These are phyloP conservation scores for Rostratula benghalensis DNA, from an alignment of 2,113 vertebrate species.

Conservation along the genomic window DNA sequence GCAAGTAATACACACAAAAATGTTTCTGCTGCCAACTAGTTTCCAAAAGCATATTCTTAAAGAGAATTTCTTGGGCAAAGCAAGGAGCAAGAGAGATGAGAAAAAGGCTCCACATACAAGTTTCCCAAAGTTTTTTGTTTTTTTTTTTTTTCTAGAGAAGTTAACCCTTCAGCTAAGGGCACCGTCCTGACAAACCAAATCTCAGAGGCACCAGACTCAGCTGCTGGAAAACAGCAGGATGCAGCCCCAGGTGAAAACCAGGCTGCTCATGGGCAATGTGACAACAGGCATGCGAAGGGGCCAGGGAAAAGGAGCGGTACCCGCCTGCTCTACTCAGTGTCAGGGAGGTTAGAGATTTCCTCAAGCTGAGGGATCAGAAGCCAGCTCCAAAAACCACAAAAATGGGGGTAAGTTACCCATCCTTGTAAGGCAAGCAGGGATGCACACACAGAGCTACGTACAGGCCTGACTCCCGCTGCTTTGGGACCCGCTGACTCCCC, in stretches of 20 bases:
- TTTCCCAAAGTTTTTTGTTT: neutral
- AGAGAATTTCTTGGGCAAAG: neutral
- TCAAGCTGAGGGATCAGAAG: neutral
- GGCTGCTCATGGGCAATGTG: neutral
- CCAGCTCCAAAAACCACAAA: neutral
- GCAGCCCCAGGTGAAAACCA: neutral
- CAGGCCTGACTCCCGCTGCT: slow-evolving; percentile 72
- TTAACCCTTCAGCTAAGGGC: neutral
- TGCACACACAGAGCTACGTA: slow-evolving; percentile 30
- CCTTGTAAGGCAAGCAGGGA: neutral
- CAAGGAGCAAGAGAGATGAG: neutral
- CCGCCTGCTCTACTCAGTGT: neutral
- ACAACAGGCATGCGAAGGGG: neutral
- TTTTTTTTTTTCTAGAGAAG: neutral
- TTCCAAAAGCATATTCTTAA: neutral
- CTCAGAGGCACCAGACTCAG: neutral
- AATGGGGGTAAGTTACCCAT: neutral
- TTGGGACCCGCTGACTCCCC: slow-evolving; percentile 69
- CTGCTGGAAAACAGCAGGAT: neutral
- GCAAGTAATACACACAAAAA: slow-evolving; percentile 41
- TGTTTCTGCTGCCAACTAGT: neutral
- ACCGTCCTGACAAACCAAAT: neutral
- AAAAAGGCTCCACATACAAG: neutral
- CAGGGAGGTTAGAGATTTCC: neutral
- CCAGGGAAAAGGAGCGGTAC: neutral